Base-by-base conservation (phyloP, 2,113 vertebrate genomes). In the Melanotaenia duboulayi region DNA sequence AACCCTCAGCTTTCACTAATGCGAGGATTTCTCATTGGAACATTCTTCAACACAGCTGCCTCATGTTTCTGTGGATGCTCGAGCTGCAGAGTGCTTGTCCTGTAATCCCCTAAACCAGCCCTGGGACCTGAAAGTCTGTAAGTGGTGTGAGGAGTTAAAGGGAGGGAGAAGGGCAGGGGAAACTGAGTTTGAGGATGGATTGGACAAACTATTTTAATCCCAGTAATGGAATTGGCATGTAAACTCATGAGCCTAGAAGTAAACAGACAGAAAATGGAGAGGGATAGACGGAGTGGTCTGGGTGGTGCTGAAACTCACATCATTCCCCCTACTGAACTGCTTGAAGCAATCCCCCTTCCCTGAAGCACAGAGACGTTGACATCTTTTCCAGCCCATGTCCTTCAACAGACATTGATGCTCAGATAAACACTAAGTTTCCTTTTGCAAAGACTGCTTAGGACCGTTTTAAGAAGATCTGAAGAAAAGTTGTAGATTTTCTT, bases 161-260 rank as follows among this genome's bases (percentile, higher is more conserved):
- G 85, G 74, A 85, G 68, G 49, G 64, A 75, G 63, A 76, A 67
- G 78, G 85, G 86, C 80, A 73, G 84, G 82, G 78, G 73, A 78
- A 83, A 72, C 48, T 56, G 71, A 87, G 82, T 84, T 82, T 78
- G 80, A 85, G 76, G 80, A 89, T 78, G 87, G 88, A 87, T 85
- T 86, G 85, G 71, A 90, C 86, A 93, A 94, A 93, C 90, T 92
- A 91, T 92, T 93, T 92, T 92, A 94, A 94, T 94, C 93, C 91
- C 82, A 72, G 80, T 93, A 93, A 93, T 94, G 92, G 93, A 92
- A 92, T 85, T 90, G 89, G 84, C 90, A 91, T 91, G 93, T 92
- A 93, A 93, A 93, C 92, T 91, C 83, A 76, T 77, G 88, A 91
- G 81, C 76, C 52, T 71, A 85, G 80, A 91, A 78, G 92, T 92